Base-by-base conservation (phyloP, 1,140 invertebrate genomes). In the Anagrus nilaparvatae region DNA sequence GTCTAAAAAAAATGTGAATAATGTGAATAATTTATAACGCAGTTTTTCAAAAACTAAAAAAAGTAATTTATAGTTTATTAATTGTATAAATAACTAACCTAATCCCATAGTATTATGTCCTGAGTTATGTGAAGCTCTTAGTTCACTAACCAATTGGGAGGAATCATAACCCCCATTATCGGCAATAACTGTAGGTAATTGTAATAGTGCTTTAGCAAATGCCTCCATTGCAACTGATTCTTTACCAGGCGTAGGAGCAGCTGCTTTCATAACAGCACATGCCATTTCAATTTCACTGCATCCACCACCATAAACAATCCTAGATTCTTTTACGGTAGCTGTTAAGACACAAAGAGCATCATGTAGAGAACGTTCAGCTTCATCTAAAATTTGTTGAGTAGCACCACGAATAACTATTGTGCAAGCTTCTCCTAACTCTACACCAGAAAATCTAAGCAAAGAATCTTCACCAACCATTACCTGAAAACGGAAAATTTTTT, bases 141-240 rank as follows among this genome's bases (percentile, higher is more conserved):
- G 73, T 57, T 95, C 79, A 13, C 88, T 84, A 24, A 99, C 73
- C 19, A 99, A 70, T 52, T 97, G 88, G 8, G 94, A 87, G 34
- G 93, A 97, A 73, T 99, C 97, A 62, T 91, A 97, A 40, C 97
- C 96, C 49, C 88, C 97, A 71, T 99, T 99, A 63, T 99, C 97
- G 19, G 93, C 93, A 52, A 99, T 97, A 34, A 87, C 86, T 19
- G 87, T 93, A 4, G 97, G 97, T 34, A 99, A 69, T 56, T 91
- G 77, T 37, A 82, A 75, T 21, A 91, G 65, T 21, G 97, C 92
- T 47, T 78, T 76, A 17, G 91, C 90, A 72, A 94, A 99, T 0
- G 93, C 78, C 71, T 99, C 95, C 74, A 97, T 96, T 3, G 97
- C 96, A 17, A 97, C 80, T 14, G 95, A 81, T 71, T 99, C 93